Evolutionary conservation across 2,113 vertebrate genomes (phyloP).

Genomic region (Ceratotherium simum): DNA sequence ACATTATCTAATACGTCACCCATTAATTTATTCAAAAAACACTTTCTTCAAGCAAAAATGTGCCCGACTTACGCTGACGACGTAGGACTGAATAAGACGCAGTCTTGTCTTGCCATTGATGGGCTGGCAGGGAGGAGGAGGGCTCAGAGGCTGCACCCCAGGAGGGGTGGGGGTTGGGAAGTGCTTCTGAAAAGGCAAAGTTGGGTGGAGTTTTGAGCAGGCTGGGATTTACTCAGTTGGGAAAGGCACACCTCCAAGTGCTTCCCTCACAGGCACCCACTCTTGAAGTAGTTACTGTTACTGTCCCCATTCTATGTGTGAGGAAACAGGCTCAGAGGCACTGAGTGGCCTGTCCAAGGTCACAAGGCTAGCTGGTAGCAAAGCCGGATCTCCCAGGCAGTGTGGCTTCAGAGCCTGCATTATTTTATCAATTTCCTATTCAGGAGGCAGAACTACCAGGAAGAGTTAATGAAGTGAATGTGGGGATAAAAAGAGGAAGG

Average conservation of each 20-base stretch:
- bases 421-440: not conserved
- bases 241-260: not conserved
- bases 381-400: fast-evolving
- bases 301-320: not conserved
- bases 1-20: not conserved
- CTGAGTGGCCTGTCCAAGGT: not conserved
- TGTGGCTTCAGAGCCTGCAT: not conserved
- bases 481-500: not conserved
- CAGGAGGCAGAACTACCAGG: not conserved
- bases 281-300: not conserved
- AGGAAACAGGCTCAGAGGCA: not conserved
- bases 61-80: not conserved
- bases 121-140: no score
- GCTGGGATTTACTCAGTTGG: not conserved
- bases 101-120: no score
- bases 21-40: not conserved
- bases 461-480: not conserved
- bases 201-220: not conserved
- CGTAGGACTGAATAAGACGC: not conserved
- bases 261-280: not conserved
- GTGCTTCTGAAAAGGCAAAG: not conserved
- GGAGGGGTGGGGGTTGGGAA: not conserved
- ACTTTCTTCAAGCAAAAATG: not conserved
- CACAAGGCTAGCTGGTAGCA: not conserved
- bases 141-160: not conserved